Evolutionary conservation across 2,113 vertebrate species (phyloP), one percentile per base, ranked within the genome.

Genomic region (Cololabis saira): DNA sequence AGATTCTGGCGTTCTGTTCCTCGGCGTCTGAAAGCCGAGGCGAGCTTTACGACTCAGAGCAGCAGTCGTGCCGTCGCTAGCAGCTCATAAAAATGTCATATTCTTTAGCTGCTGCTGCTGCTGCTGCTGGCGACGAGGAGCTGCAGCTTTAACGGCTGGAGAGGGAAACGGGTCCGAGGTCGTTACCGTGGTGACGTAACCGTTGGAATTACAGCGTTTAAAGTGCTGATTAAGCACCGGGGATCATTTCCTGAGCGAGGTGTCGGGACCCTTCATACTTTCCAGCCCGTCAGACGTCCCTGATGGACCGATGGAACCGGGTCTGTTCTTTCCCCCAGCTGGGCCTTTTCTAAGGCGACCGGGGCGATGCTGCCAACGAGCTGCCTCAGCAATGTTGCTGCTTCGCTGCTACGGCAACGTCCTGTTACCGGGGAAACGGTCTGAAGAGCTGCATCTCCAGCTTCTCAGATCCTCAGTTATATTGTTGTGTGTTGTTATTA

Each of bases 161-260:
- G 72, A 61, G 52, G 78, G 51, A 75, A 68, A 72, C n/a, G 66
- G 78, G 76, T 82, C 78, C 82, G 83, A 69, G 83, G 80, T 71
- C 0, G 16, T 45, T 18, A 77, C 37, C 60, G 55, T 70, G 3
- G 62, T 84, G 83, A 56, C 18, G 63, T 79, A 80, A 74, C 74
- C 74, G 77, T 83, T 76, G 44, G 65, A 73, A 74, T 77, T 67
- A 47, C 61, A 66, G 81, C 57, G 52, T 74, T 81, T 41, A 54
- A 80, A 78, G 71, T 76, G 61, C 66, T 61, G 78, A 80, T 82
- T 83, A 79, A 67, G 72, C 42, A 56, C 51, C 67, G 27, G 57
- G 67, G 70, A 83, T 81, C 63, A 70, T 79, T 83, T 81, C 78
- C 84, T 76, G 63, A 73, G 72, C 71, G 67, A 42, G 76, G 76